Conservation (phyloP, 2,113 vertebrate genomes). For the Pangasianodon hypophthalmus region DNA sequence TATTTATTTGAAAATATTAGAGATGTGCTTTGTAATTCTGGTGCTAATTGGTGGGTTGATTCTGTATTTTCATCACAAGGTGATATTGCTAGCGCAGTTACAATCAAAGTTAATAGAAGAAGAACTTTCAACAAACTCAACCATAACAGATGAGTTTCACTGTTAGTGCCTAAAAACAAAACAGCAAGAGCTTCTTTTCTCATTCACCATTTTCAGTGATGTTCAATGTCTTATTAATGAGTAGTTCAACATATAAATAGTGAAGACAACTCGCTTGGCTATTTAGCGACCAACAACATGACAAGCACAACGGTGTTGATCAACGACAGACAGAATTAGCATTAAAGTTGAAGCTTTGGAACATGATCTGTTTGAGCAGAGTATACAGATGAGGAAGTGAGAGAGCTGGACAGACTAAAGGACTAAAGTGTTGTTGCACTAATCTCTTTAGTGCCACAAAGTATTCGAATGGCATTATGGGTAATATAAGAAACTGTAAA, state of each 20-base stretch:
- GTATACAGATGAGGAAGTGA: not conserved
- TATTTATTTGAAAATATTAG: not conserved
- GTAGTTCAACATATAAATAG: not conserved
- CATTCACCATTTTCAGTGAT: not conserved
- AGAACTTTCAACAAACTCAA: not conserved
- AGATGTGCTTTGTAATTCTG: not conserved
- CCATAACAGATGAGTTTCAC: too few species aligned
- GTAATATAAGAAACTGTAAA: not conserved
- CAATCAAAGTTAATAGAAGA: not conserved
- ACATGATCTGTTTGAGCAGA: not conserved
- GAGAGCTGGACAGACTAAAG: not conserved
- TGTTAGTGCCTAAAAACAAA: not conserved
- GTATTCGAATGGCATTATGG: not conserved
- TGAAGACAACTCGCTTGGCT: not conserved
- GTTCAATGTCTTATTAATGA: not conserved
- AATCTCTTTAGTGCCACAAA: not conserved
- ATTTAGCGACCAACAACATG: not conserved
- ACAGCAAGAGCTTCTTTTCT: not conserved
- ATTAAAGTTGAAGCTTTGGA: not conserved
- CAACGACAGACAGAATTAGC: not conserved
- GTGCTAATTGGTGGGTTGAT: not conserved
- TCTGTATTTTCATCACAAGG: not conserved
- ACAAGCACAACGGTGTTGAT: not conserved
- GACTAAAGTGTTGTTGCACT: not conserved
- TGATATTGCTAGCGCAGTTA: not conserved